Base-by-base conservation (phyloP, 2,888 invertebrate genomes). In the Steinernema carpocapsae region DNA sequence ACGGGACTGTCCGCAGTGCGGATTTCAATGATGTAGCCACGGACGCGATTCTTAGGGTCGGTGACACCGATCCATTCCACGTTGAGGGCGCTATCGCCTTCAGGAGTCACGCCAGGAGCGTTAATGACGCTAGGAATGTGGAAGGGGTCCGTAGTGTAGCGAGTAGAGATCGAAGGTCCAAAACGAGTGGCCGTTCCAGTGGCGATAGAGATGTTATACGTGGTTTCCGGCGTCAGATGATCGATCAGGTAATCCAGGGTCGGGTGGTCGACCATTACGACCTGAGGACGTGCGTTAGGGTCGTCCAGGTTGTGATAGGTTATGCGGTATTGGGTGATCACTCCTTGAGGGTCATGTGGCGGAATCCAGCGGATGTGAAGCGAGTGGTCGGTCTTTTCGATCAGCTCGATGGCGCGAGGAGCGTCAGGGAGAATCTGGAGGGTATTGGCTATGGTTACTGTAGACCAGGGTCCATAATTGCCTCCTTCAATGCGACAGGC, bases 361-460 rank as follows among this genome's bases (percentile, higher is more conserved):
- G 86, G 85, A 48, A 82, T 77, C 87, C 87, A 87, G 24, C 83
- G 72, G 74, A 87, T 83, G 74, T 85, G 84, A 46, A 87, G 79
- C 6, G 83, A 82, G 71, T 82, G 84, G 76, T 85, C 86, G 24
- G 84, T 85, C 75, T 87, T 85, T n/a, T 84, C 85, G 42, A 85
- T 84, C 12, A 88, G 78, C 74, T 84, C 82, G 72, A 87, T 87
- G 22, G 84, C 80, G 52, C 82, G 76, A 6, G 86, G 86, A 12
- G 87, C 87, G 74, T 86, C 86, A 0, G 87, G 87, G 19, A 86
- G 77, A 3, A 87, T 76, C 76, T 85, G 84, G 17, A 87, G 82
- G 4, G 87, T 87, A 79, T 87, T 86, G 74, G 87, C 87, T 71
- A 84, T 84, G 52, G 85, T 82, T 37, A 82, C 73, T 0, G 83